Evolutionary conservation across 2,888 invertebrate species (phyloP), one percentile per base, ranked within the genome.

Genomic region (Papilio gigon): DNA sequence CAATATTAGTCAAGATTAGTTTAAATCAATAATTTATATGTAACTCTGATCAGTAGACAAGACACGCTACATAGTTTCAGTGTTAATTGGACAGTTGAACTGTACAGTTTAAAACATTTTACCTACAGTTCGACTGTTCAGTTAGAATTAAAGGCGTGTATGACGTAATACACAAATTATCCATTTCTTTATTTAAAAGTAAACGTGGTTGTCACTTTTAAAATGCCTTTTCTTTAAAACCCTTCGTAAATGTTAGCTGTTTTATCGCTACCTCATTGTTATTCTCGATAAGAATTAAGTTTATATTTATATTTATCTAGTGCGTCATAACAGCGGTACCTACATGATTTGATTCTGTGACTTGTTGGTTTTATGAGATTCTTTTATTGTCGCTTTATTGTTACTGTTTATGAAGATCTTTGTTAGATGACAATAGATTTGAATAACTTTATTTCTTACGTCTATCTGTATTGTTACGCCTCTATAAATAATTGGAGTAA

Each of bases 391-490:
- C 78, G 80, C 80, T 78, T 79, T 79, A 77, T 79, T 74, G 72
- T 75, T 76, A 73, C 77, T 77, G 77, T 80, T 76, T 77, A 77
- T 73, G 75, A 77, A 82, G 79, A 82, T 81, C 84, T 78, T 80
- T 76, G 65, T 75, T 80, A 85, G 80, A 87, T 85, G 84, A 92
- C 91, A 92, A 91, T 88, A 80, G 89, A 84, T 87, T 88, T 84
- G 88, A 90, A 90, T 90, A 88, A 88, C 86, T 89, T 84, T 86
- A 88, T 88, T 84, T 77, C 78, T 83, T 85, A 86, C 84, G 83
- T 86, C 80, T 82, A 81, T 87, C 81, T 76, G 80, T 77, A 83
- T 84, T 84, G 84, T 85, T 78, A 76, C 78, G 78, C 79, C 77
- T 77, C 72, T 72, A 73, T 74, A 82, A 82, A 73, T 81, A 80